These are phyloP conservation scores for Eilema depressum DNA, from an alignment of 2,888 invertebrate genomes.

Conservation along the genomic window DNA sequence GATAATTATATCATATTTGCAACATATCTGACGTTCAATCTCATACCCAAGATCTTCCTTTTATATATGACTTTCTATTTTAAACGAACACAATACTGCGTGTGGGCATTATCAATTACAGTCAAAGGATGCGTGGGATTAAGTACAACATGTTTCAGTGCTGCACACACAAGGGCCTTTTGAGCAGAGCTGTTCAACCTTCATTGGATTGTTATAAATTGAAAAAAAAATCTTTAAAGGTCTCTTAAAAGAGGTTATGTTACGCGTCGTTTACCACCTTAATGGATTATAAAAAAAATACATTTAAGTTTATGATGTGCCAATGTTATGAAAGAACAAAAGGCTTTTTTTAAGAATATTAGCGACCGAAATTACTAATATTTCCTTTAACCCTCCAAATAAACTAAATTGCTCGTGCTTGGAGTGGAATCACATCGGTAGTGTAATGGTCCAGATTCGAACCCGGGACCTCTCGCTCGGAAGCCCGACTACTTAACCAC, in stretches of 20 bases:
- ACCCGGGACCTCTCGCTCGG: too few species aligned
- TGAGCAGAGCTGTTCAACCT: background rate
- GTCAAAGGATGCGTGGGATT: constrained; percentile 20
- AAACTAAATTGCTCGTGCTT: too few species aligned
- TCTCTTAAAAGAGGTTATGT: background rate
- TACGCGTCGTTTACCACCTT: background rate
- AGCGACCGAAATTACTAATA: too few species aligned
- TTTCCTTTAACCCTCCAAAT: too few species aligned
- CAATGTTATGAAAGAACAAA: too few species aligned
- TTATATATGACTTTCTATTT: constrained; percentile 14
- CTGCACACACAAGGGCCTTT: background rate
- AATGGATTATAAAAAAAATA: background rate
- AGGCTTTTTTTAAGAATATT: too few species aligned
- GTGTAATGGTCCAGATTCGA: too few species aligned
- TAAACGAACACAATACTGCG: constrained; percentile 5
- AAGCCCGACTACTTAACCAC: too few species aligned
- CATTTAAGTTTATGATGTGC: background rate
- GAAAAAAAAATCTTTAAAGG: background rate
- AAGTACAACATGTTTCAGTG: constrained; percentile 4
- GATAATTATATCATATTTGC: background rate
- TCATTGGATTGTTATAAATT: background rate
- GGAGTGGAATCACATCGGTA: too few species aligned
- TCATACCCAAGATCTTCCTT: background rate
- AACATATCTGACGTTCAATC: background rate
- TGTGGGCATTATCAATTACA: constrained; percentile 12